phyloP scores from a whole-genome alignment of 2,113 vertebrate species.

The Bucco capensis region DNA sequence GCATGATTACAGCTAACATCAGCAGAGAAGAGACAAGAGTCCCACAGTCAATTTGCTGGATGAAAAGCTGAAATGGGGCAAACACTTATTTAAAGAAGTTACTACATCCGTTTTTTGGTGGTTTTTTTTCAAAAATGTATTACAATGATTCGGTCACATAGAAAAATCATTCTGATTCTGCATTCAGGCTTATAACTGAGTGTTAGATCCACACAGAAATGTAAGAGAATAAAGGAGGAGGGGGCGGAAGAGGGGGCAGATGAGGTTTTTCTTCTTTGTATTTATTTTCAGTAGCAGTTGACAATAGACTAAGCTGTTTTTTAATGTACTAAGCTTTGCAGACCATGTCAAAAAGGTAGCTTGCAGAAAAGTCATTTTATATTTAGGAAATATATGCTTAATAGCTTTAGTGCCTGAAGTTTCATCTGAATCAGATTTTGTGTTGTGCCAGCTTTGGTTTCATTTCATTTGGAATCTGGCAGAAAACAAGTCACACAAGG shows the following conservation, averaged over 20 bases:
- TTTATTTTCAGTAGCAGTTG: slow-evolving; percentile 45
- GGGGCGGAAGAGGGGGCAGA: neutral
- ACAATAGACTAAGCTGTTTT: slow-evolving; percentile 27
- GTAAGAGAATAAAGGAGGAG: neutral
- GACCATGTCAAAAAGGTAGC: slow-evolving; percentile 50
- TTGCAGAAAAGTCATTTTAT: slow-evolving; percentile 69
- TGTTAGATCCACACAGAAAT: neutral
- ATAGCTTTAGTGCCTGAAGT: slow-evolving; percentile 49
- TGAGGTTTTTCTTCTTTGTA: slow-evolving; percentile 15
- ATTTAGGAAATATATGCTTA: slow-evolving; percentile 64
- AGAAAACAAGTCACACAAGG: slow-evolving; percentile 47
- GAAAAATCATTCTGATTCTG: neutral
- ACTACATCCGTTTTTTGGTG: neutral
- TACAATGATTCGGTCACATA: neutral
- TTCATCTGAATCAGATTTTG: slow-evolving; percentile 67
- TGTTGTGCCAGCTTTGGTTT: slow-evolving; percentile 48
- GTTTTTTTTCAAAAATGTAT: too few species aligned
- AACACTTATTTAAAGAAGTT: neutral
- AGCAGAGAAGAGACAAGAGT: neutral
- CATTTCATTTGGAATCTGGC: slow-evolving; percentile 63
- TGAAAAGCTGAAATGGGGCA: neutral
- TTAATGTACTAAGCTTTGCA: slow-evolving; percentile 37
- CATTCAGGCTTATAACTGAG: neutral
- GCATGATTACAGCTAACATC: neutral
- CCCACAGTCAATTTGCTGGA: neutral